Evolutionary conservation across 2,888 invertebrate genomes (phyloP), one percentile per base, ranked within the genome.

Genomic region (Pachliopta kotzebuea): DNA sequence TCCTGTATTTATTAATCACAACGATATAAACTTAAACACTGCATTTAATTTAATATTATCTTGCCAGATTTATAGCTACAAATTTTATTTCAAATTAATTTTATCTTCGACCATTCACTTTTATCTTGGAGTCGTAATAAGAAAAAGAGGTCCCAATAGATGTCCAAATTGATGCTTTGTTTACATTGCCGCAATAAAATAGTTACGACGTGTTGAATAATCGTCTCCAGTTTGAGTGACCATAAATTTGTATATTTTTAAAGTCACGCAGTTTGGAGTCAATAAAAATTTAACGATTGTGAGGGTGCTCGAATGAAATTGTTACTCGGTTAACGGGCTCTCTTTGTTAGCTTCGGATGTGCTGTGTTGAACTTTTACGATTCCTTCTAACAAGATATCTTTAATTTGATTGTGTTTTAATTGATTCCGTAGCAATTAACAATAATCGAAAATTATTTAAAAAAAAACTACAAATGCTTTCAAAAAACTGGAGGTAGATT

Each of bases 211-310:
- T 91, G 90, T 90, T 88, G 88, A 90, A 88, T 90, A 88, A 90
- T 90, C 88, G 87, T 84, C 86, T 78, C 84, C 85, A 80, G 84
- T 86, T 84, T 85, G 89, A 90, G 88, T 90, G 89, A 89, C 88
- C 88, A 83, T 90, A 90, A 90, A 91, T 90, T 90, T 90, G 88
- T 90, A 81, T 88, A 88, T 90, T 91, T 90, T 90, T 87, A 88
- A 90, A 89, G 90, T 88, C 85, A 80, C 84, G 84, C 84, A 84
- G 86, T 89, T 90, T 84, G 82, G 79, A 89, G 88, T 87, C 86
- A 83, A 90, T 91, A 91, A 90, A 90, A 88, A 81, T 88, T 90
- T 90, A 88, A 91, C 89, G 90, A 87, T 82, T 81, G 78, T 74
- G 78, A 86, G 88, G 90, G 86, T 84, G 85, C 84, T 75, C 72